A percentile compares a stretch with the other conserved stretches of the same genome.
These are phyloP conservation scores for Mionectes macconnelli DNA, from an alignment of 2,113 vertebrate genomes.

Conservation along the genomic window DNA sequence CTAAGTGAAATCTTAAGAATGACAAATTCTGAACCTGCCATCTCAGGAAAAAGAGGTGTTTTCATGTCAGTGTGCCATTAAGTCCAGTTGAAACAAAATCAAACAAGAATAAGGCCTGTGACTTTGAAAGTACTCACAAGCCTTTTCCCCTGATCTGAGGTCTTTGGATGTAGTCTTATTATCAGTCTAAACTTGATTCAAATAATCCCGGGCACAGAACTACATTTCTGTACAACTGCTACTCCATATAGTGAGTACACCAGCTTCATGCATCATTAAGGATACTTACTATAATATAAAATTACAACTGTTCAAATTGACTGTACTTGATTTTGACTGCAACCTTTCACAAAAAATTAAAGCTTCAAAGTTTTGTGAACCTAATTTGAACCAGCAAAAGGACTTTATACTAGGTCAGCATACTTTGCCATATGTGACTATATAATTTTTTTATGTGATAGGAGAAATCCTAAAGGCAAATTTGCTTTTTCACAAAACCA, in stretches of 20 bases:
- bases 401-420: neutral
- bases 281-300: neutral
- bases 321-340: neutral
- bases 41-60: neutral
- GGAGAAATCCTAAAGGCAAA: neutral
- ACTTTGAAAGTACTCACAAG: neutral
- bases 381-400: neutral
- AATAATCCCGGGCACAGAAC: neutral
- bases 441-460: neutral
- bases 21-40: slow-evolving; percentile 4
- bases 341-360: neutral
- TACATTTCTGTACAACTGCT: neutral
- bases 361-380: neutral
- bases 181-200: neutral
- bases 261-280: neutral
- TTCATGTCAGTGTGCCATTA: neutral
- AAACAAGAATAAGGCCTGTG: neutral
- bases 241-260: neutral
- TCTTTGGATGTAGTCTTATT: neutral
- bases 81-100: neutral
- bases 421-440: neutral
- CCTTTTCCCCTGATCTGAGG: neutral
- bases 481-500: neutral
- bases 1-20: neutral
- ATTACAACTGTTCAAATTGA: neutral